Base-by-base conservation (phyloP, 1,140 invertebrate species). In the Pseudomyrmex pallidus region DNA sequence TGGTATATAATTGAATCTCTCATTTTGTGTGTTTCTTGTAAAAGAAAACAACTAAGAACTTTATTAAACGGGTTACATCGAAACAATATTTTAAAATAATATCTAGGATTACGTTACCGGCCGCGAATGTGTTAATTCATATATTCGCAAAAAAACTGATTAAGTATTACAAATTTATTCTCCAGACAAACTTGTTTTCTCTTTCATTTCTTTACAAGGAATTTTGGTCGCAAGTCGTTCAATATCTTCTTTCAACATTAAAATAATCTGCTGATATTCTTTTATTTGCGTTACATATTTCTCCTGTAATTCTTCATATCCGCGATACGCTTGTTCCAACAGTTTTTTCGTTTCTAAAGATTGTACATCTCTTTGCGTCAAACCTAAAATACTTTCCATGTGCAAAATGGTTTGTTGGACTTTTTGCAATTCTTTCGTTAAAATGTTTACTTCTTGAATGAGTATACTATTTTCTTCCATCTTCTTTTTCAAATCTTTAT, bases 401-500 rank as follows among this genome's bases (percentile, higher is more conserved):
- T 97, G 96, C 68, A 95, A 94, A 86, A 96, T 96, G 25, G 95
- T 93, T 25, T 95, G 95, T 5, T 96, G 94, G 22, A 96, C 95
- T 1, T 95, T 92, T 90, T 96, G 96, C 64, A 97, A 90, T 89
- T 97, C 96, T 20, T 95, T 94, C 48, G 97, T 95, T 25, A 97
- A 90, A 76, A 95, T 95, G 91, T 97, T 97, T 25, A 97, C 96
- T 92, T 98, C 97, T 3, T 95, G 94, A 9, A 98, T 94, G 10
- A 98, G 94, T 2, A 95, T 94, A 20, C 96, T 95, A 92, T 98
- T 98, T 89, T 98, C 97, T 93, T 97, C 93, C 15, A 95, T 92
- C 44, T 95, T 93, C 85, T 94, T 95, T 5, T 93, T 89, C 61
- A 95, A 91, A 64, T 95, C 92, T 74, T 91, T 94, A 73, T 94